A percentile compares a stretch with the other conserved stretches of the same genome.
Conservation (phyloP, 2,888 invertebrate species). For the Trisateles emortualis region DNA sequence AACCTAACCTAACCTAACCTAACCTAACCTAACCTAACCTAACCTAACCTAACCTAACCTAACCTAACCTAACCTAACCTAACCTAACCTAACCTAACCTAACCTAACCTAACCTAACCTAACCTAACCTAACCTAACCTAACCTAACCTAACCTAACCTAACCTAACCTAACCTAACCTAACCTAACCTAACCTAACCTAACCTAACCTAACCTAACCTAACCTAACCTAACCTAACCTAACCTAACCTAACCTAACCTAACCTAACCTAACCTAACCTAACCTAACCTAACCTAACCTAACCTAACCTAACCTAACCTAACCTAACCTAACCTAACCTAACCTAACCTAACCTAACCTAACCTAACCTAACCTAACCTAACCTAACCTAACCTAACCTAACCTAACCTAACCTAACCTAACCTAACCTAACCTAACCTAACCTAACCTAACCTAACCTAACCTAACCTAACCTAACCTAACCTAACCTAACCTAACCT, state of each 20-base stretch:
- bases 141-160: constrained; percentile 4
- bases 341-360: constrained; percentile 19
- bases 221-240: constrained; percentile 14
- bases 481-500: constrained; percentile 10
- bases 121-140: constrained; percentile 4
- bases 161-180: constrained; percentile 4
- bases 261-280: constrained; percentile 14
- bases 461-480: constrained; percentile 10
- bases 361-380: constrained; percentile 19
- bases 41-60: constrained; percentile 3
- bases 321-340: constrained; percentile 20
- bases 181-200: constrained; percentile 4
- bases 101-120: constrained; percentile 4
- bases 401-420: constrained; percentile 20
- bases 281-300: constrained; percentile 14
- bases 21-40: constrained; percentile 2
- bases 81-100: constrained; percentile 4
- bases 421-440: constrained; percentile 19
- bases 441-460: constrained; percentile 14
- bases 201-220: constrained; percentile 13
- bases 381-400: constrained; percentile 20
- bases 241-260: constrained; percentile 14
- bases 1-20: constrained; percentile 14
- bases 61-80: constrained; percentile 12
- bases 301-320: constrained; percentile 14